Evolutionary conservation across 2,113 vertebrate genomes (phyloP).

Genomic region (Nettapus auritus): DNA sequence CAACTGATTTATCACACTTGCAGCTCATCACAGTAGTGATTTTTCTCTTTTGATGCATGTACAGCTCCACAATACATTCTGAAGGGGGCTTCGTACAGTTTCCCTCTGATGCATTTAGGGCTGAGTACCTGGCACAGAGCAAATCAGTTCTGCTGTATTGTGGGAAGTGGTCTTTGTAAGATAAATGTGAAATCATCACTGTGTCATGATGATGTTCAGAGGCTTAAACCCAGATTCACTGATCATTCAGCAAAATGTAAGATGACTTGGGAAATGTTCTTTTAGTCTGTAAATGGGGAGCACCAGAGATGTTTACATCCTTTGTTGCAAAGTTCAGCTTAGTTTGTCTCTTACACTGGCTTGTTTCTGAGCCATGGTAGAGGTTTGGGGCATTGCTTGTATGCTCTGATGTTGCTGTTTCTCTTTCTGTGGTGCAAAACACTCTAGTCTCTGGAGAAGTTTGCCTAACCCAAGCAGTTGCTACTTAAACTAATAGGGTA

Average conservation of each 20-base stretch:
- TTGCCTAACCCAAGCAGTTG: not conserved
- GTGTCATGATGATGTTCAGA: not conserved
- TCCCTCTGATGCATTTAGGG: not conserved
- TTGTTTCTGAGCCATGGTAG: not conserved
- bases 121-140: not conserved
- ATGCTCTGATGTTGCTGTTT: not conserved
- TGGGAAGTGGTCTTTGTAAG: not conserved
- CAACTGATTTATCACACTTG: not conserved
- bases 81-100: not conserved
- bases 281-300: not conserved
- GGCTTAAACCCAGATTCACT: not conserved
- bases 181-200: not conserved
- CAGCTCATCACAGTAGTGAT: not conserved
- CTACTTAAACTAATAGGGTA: constrained; percentile 31
- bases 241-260: not conserved
- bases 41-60: not conserved
- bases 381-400: not conserved
- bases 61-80: not conserved
- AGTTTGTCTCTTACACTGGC: not conserved
- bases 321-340: not conserved
- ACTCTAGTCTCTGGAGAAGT: not conserved
- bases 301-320: not conserved
- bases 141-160: not conserved
- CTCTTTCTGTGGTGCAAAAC: not conserved
- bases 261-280: not conserved